Evolutionary conservation across 2,888 invertebrate genomes (phyloP).

Genomic region (Caenorhabditis sp.): DNA sequence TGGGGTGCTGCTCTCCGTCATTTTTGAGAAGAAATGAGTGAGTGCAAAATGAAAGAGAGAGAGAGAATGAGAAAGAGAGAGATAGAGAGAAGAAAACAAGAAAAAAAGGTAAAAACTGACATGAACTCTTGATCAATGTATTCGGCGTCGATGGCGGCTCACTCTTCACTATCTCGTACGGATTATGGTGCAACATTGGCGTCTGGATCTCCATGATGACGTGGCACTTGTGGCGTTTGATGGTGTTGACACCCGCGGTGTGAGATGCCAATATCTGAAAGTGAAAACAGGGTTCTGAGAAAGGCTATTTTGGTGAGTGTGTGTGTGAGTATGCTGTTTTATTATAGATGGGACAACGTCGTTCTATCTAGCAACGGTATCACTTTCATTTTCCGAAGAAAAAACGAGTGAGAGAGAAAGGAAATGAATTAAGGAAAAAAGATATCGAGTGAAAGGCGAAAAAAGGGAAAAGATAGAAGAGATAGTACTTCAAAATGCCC

Average conservation of each 20-base stretch:
- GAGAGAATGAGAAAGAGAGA: neutral
- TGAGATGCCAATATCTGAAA: conserved; percentile 53
- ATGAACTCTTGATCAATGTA: conserved; percentile 56
- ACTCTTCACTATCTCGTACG: conserved; percentile 67
- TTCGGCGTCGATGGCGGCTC: conserved; percentile 62
- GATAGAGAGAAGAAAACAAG: conserved; percentile 5
- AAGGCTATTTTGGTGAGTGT: neutral
- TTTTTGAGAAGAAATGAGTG: neutral
- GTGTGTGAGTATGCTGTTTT: conserved; percentile 1
- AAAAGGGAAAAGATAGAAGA: neutral
- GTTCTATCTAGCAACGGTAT: conserved; percentile 31
- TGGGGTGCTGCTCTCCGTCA: neutral
- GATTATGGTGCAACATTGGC: conserved; percentile 65
- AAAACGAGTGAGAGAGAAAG: conserved; percentile 9
- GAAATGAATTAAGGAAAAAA: conserved; percentile 4
- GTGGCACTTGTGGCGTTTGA: neutral
- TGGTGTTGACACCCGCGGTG: neutral
- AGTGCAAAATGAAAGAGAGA: neutral
- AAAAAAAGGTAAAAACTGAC: conserved; percentile 44
- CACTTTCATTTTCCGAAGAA: conserved; percentile 24
- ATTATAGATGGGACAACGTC: neutral
- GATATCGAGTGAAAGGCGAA: conserved; percentile 1
- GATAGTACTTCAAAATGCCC: neutral
- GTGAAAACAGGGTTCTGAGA: conserved; percentile 5
- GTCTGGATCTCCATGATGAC: conserved; percentile 58